Conservation (phyloP, 2,797 vertebrate species). For the Calcarius lapponicus region DNA sequence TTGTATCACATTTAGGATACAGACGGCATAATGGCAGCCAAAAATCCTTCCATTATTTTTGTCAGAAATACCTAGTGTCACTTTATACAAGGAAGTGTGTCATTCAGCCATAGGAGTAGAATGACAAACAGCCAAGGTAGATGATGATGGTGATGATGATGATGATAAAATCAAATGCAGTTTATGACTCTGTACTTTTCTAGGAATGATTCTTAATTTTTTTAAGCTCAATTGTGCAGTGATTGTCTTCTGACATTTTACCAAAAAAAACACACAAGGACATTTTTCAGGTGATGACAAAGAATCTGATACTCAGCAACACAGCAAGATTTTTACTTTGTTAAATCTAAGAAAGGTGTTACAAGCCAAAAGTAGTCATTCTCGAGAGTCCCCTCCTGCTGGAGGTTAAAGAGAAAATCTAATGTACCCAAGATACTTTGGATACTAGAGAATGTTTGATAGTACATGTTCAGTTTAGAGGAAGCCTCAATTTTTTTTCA, state of each 20-base stretch:
- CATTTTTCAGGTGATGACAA: background rate
- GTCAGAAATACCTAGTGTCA: background rate
- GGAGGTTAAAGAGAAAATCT: background rate
- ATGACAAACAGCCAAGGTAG: background rate
- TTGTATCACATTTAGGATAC: background rate
- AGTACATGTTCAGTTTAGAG: background rate
- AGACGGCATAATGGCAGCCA: background rate
- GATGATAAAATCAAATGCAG: background rate
- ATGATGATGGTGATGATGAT: background rate
- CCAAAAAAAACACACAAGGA: background rate
- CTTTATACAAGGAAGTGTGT: background rate
- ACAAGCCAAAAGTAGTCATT: background rate
- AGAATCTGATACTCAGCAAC: background rate
- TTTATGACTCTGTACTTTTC: background rate
- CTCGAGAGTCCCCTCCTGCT: background rate
- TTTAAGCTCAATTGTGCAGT: background rate
- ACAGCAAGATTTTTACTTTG: background rate
- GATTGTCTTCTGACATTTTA: background rate
- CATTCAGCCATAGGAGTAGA: background rate
- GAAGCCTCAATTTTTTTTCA: background rate
- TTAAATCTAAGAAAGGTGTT: background rate
- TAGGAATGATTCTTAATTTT: background rate
- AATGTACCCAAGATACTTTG: background rate
- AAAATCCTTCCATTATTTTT: background rate
- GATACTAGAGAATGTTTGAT: background rate